Percentiles rank a stretch among this genome's conserved stretches.
Conservation (phyloP, 2,888 invertebrate genomes). For the Eledone cirrhosa region DNA sequence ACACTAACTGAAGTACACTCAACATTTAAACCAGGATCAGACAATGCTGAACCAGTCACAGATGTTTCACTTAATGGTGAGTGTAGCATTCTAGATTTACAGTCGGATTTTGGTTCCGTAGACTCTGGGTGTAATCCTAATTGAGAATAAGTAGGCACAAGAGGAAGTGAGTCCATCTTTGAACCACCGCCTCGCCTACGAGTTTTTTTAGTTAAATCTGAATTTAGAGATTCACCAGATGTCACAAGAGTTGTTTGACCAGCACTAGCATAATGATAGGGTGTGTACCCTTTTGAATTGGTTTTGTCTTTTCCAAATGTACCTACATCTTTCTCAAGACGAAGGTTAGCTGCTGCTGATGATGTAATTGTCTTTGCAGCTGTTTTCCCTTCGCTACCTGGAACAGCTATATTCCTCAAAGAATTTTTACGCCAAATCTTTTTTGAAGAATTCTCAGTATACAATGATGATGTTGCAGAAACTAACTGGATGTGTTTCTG, state of each 20-base stretch:
- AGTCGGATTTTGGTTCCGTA: neutral
- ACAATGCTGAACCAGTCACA: too few species aligned
- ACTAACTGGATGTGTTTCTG: too few species aligned
- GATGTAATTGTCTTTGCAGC: neutral
- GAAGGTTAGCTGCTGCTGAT: too few species aligned
- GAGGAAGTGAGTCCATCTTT: neutral
- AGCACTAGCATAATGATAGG: too few species aligned
- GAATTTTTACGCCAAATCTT: neutral
- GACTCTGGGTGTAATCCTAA: neutral
- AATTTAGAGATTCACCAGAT: neutral
- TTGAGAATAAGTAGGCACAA: neutral
- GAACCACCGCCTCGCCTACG: neutral
- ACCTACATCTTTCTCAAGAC: neutral
- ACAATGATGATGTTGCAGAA: too few species aligned
- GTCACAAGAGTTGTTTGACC: neutral
- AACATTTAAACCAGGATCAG: neutral
- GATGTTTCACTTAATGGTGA: neutral
- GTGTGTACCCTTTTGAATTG: neutral
- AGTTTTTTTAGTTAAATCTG: conserved; percentile 1
- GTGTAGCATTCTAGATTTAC: neutral
- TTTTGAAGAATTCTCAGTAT: neutral
- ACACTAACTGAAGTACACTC: neutral
- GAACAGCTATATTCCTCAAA: neutral
- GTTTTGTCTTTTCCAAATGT: neutral
- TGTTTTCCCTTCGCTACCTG: neutral